A percentile compares a stretch with the other conserved stretches of the same genome.
phyloP scores from a whole-genome alignment of 2,113 vertebrate species.

The Thalassarche chlororhynchos region DNA sequence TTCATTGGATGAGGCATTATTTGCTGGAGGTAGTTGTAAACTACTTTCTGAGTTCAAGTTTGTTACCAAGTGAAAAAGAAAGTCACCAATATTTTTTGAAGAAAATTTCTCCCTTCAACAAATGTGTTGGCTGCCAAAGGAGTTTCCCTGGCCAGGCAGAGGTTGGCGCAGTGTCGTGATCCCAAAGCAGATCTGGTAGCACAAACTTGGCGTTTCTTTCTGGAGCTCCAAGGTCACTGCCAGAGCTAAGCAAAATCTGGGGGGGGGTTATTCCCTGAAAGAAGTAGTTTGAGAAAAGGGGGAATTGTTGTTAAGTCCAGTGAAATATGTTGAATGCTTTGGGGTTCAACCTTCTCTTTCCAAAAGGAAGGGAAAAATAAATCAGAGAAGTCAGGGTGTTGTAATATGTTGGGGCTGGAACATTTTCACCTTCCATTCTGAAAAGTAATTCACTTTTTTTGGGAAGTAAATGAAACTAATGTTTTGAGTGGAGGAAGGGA shows the following conservation, averaged over 20 bases:
- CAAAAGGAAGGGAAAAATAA: neutral
- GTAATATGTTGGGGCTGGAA: neutral
- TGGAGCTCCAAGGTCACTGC: neutral
- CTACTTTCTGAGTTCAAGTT: neutral
- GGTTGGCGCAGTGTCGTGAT: accelerated
- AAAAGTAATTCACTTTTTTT: neutral
- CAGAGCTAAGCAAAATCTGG: neutral
- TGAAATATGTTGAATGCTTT: neutral
- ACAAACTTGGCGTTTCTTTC: neutral
- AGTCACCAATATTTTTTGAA: neutral
- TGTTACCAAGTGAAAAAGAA: neutral
- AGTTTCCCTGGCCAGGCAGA: no score
- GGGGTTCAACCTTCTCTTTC: neutral
- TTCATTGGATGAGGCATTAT: neutral
- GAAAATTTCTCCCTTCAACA: neutral
- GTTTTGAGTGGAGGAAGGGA: neutral
- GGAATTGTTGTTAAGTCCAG: neutral
- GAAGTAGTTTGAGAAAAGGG: neutral
- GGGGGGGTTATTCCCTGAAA: neutral
- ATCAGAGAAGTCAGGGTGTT: neutral
- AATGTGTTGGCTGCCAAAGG: neutral
- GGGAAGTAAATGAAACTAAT: neutral
- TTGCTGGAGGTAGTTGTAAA: neutral
- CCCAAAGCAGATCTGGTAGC: neutral
- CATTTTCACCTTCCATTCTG: neutral